Percentiles rank a stretch among this genome's conserved stretches.
These are phyloP conservation scores for Columba janthina DNA, from an alignment of 2,113 vertebrate species.

Conservation along the genomic window DNA sequence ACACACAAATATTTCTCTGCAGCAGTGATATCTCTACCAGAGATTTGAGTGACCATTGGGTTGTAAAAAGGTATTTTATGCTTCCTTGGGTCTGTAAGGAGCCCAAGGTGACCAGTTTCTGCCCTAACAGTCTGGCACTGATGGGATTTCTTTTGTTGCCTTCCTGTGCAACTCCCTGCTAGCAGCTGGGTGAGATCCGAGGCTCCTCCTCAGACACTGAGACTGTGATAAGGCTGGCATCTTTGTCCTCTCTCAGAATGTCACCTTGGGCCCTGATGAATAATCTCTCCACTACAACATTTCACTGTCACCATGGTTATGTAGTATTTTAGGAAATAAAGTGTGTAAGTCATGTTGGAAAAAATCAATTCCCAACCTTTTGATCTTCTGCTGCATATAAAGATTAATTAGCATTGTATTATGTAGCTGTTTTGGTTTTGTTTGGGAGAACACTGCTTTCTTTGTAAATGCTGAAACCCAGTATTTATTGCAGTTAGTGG, in stretches of 20 bases:
- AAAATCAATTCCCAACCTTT: neutral
- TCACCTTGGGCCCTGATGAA: neutral
- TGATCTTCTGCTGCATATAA: neutral
- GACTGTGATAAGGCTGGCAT: neutral
- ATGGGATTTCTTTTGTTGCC: neutral
- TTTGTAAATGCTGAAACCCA: neutral
- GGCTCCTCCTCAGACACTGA: neutral
- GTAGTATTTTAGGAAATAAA: neutral
- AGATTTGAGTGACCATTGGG: neutral
- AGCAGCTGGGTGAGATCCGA: neutral
- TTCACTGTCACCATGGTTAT: neutral
- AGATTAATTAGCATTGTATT: neutral
- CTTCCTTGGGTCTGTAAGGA: neutral
- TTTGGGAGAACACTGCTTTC: neutral
- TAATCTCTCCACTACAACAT: neutral
- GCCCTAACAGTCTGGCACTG: neutral
- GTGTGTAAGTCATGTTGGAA: neutral
- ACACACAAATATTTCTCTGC: neutral
- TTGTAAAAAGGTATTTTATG: neutral
- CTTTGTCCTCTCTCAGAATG: neutral
- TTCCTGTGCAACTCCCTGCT: neutral
- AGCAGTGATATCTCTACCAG: neutral
- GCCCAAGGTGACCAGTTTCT: neutral
- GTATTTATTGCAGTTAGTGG: neutral
- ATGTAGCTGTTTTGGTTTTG: neutral